Evolutionary conservation across 1,140 invertebrate species (phyloP).

Genomic region (Teleogryllus occipitalis): DNA sequence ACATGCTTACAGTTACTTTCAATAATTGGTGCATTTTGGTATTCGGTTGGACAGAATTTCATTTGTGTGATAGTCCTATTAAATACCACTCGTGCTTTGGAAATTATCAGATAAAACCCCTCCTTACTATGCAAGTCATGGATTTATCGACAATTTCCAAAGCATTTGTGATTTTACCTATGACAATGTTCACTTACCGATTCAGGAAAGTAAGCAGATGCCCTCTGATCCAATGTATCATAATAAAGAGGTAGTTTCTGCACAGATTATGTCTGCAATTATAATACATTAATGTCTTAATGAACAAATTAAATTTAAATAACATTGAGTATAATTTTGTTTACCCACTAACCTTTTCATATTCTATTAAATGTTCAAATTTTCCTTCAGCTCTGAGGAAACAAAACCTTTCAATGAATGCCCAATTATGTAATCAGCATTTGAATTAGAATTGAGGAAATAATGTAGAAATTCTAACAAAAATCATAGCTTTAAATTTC

Average conservation of each 20-base stretch:
- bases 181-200: conserved; percentile 41
- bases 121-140: too few relatives aligned
- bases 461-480: neutral
- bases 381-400: conserved; percentile 68
- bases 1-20: too few relatives aligned
- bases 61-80: too few relatives aligned
- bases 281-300: conserved; percentile 11
- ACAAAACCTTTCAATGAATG: conserved; percentile 73
- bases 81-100: too few relatives aligned
- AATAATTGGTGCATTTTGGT: too few relatives aligned
- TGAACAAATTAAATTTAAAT: neutral
- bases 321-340: neutral
- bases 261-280: conserved; percentile 45
- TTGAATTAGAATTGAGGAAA: conserved; percentile 12
- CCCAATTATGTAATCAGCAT: conserved; percentile 61
- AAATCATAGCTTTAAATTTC: conserved; percentile 18
- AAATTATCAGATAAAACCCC: too few relatives aligned
- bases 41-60: too few relatives aligned
- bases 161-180: too few relatives aligned
- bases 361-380: conserved; percentile 68
- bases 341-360: conserved; percentile 42
- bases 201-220: conserved; percentile 61
- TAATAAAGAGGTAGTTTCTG: conserved; percentile 74
- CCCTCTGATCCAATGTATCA: conserved; percentile 68
- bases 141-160: too few relatives aligned